Conservation (phyloP, 2,888 invertebrate species). For the Acrobasis suavella region DNA sequence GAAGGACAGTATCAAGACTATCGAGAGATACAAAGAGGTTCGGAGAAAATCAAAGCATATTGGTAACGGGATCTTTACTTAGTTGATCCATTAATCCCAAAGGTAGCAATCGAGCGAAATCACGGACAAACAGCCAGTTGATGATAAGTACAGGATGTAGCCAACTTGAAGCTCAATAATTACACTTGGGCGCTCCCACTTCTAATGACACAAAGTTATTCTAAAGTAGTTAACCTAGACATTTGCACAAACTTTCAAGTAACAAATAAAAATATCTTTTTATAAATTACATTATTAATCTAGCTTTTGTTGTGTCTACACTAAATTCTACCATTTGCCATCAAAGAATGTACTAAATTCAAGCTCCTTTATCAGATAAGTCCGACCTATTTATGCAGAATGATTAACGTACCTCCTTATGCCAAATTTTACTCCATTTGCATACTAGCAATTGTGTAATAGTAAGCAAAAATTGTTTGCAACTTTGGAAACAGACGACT, state of each 20-base stretch:
- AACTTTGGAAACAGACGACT: neutral
- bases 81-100: neutral
- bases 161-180: slow-evolving; percentile 9
- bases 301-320: too few species aligned
- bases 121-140: slow-evolving; percentile 5
- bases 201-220: slow-evolving; percentile 23
- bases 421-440: too few species aligned
- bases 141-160: slow-evolving; percentile 18
- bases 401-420: too few species aligned
- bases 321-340: too few species aligned
- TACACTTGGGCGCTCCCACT: slow-evolving; percentile 7
- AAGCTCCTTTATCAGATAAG: too few species aligned
- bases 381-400: too few species aligned
- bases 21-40: neutral
- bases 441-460: too few species aligned
- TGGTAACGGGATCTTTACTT: slow-evolving; percentile 15
- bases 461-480: too few species aligned
- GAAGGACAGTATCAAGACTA: too few species aligned
- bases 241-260: neutral
- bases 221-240: slow-evolving; percentile 13
- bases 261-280: too few species aligned
- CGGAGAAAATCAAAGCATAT: neutral
- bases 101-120: slow-evolving; percentile 3
- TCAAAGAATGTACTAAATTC: too few species aligned
- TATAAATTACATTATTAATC: too few species aligned